phyloP scores from a whole-genome alignment of 2,113 vertebrate genomes.

The Planiliza haematocheilus region DNA sequence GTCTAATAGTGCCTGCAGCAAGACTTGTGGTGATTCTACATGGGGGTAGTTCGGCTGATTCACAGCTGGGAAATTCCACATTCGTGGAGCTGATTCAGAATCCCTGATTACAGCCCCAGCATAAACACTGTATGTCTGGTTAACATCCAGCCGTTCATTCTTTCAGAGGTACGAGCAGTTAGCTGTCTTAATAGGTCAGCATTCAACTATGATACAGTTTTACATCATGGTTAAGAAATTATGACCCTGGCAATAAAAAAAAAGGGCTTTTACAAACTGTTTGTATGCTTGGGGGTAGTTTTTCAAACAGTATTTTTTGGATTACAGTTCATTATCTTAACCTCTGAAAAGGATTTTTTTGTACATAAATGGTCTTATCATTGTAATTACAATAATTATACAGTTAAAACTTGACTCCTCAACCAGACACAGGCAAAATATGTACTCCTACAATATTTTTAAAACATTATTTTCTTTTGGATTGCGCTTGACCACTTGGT shows the following conservation, averaged over 20 bases:
- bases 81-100: constrained; percentile 26
- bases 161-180: background rate
- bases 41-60: constrained; percentile 36
- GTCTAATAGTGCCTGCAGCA: background rate
- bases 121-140: background rate
- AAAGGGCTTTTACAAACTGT: background rate
- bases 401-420: constrained; percentile 1
- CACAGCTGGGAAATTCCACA: constrained; percentile 46
- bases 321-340: constrained; percentile 39
- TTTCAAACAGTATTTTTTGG: background rate
- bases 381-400: constrained; percentile 39
- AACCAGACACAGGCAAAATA: constrained; percentile 19
- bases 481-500: constrained; percentile 6
- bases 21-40: constrained; percentile 2
- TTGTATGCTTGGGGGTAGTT: background rate
- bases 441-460: constrained; percentile 10
- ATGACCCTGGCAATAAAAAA: background rate
- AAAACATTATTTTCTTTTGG: background rate
- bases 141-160: background rate
- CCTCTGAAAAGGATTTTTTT: constrained; percentile 35
- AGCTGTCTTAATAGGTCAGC: background rate
- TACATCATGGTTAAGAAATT: constrained; percentile 4
- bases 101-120: background rate
- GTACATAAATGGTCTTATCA: constrained; percentile 20
- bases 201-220: too few species aligned